A percentile compares a stretch with the other conserved stretches of the same genome.
Evolutionary conservation across 1,140 invertebrate genomes (phyloP).

Genomic region (Panagrolaimus sp.): DNA sequence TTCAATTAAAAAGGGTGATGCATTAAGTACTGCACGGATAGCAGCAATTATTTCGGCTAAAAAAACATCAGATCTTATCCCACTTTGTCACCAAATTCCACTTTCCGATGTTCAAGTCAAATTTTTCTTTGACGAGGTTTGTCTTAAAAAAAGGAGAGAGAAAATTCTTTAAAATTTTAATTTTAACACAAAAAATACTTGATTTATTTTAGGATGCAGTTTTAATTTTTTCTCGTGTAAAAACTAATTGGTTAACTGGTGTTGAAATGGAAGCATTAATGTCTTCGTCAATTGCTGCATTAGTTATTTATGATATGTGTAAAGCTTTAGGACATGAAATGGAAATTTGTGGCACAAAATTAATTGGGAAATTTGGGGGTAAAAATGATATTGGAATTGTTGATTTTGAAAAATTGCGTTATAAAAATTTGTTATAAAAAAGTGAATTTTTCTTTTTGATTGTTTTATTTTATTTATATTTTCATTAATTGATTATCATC

Average conservation of each 20-base stretch:
- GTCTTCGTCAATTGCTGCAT: conserved; percentile 75
- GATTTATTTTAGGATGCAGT: neutral
- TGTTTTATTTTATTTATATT: neutral
- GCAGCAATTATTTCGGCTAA: conserved; percentile 90
- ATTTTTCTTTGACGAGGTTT: conserved; percentile 60
- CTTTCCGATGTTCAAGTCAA: conserved; percentile 68
- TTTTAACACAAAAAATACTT: too few relatives aligned
- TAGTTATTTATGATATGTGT: conserved; percentile 97
- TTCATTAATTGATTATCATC: conserved; percentile 1
- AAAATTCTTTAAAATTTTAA: too few relatives aligned
- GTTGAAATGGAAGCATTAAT: conserved; percentile 97
- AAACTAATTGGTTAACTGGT: conserved; percentile 64
- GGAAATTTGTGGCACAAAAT: conserved; percentile 30
- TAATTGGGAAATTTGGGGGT: conserved; percentile 48
- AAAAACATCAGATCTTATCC: conserved; percentile 77
- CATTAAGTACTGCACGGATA: conserved; percentile 75
- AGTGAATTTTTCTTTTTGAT: neutral
- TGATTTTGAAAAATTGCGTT: neutral
- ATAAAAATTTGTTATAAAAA: neutral
- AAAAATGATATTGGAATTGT: conserved; percentile 31
- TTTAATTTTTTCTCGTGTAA: conserved; percentile 29
- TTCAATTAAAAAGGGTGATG: conserved; percentile 83
- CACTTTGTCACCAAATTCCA: conserved; percentile 76
- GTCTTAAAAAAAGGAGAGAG: neutral
- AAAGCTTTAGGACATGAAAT: conserved; percentile 69